Conservation (phyloP, 2,797 vertebrate species). For the Pseudochirops cupreus region DNA sequence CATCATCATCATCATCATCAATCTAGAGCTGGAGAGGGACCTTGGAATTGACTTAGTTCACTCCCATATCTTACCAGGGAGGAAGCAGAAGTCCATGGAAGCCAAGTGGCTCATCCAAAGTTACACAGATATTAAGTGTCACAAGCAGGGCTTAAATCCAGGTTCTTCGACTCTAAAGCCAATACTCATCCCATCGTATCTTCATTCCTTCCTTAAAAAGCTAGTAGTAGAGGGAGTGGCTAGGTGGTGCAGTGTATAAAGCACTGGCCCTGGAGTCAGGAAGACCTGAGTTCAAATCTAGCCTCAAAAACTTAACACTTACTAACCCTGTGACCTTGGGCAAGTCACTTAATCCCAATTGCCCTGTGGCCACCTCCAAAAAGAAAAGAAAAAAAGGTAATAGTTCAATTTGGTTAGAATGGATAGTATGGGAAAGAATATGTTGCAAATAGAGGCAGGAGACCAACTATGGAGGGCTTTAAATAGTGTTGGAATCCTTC, state of each 20-base stretch:
- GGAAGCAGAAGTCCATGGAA: neutral
- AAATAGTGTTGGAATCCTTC: neutral
- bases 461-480: neutral
- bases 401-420: neutral
- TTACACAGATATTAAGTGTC: neutral
- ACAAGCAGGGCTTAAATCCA: neutral
- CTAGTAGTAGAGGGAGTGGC: neutral
- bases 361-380: too few relatives aligned
- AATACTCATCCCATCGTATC: neutral
- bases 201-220: neutral
- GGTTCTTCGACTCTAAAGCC: neutral
- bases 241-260: too few relatives aligned
- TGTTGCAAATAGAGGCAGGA: neutral
- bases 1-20: too few relatives aligned
- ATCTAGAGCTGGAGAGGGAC: neutral
- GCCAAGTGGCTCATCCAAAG: neutral
- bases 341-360: too few relatives aligned
- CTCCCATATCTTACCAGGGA: neutral
- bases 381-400: neutral
- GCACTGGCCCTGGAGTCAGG: too few relatives aligned
- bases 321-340: too few relatives aligned
- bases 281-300: too few relatives aligned
- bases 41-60: neutral
- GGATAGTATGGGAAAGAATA: neutral
- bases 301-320: too few relatives aligned